Evolutionary conservation across 2,113 vertebrate species (phyloP).

Genomic region (Vicugna pacos): DNA sequence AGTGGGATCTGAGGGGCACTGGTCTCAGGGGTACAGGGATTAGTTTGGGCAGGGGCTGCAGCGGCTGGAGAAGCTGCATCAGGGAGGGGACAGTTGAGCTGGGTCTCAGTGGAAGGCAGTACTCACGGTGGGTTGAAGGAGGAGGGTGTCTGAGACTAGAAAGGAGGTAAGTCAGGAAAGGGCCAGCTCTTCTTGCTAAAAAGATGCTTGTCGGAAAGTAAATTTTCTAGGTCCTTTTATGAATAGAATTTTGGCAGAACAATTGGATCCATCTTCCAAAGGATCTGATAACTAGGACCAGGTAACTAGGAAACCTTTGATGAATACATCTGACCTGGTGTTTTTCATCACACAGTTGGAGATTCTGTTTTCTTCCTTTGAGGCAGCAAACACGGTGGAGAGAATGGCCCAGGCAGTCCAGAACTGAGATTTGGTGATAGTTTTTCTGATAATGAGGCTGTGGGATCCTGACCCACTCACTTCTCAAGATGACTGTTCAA

Average conservation of each 20-base stretch:
- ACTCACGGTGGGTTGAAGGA: neutral
- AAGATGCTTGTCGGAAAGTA: neutral
- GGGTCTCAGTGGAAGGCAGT: neutral
- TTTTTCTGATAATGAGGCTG: neutral
- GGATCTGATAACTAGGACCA: neutral
- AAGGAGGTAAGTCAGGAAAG: neutral
- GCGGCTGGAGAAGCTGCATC: neutral
- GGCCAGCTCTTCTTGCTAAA: neutral
- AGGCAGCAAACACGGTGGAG: neutral
- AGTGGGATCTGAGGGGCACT: neutral
- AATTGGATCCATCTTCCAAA: neutral
- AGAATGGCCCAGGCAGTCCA: neutral
- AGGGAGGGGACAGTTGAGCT: neutral
- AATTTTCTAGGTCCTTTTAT: neutral
- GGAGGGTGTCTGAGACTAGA: neutral
- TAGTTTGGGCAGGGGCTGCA: neutral
- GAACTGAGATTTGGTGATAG: neutral
- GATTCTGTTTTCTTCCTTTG: neutral
- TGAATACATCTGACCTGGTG: neutral
- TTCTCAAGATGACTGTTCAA: neutral
- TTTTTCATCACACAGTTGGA: neutral
- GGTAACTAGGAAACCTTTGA: neutral
- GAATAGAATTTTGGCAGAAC: slow-evolving; percentile 23
- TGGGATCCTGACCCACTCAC: neutral
- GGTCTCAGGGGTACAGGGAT: neutral